Evolutionary conservation across 2,888 invertebrate species (phyloP).

Genomic region (Heliconius ismenius): DNA sequence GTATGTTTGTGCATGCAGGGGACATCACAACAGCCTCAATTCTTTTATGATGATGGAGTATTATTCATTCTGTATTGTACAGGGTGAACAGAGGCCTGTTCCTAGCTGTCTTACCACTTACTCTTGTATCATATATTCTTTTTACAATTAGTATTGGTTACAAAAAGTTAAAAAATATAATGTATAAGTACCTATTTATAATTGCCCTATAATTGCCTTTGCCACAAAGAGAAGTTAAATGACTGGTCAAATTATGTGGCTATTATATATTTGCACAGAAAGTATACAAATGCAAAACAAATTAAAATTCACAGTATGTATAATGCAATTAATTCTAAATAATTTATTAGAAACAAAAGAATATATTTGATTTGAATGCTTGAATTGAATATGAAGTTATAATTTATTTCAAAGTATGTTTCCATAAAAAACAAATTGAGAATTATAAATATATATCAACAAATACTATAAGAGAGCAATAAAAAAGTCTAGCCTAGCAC

Average conservation of each 20-base stretch:
- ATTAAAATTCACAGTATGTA: constrained; percentile 1
- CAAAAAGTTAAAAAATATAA: neutral
- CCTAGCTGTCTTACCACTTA: too few relatives aligned
- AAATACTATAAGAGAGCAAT: too few relatives aligned
- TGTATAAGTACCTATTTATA: neutral
- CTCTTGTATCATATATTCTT: neutral
- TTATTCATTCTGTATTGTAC: too few relatives aligned
- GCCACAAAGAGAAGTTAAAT: neutral
- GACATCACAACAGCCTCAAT: too few relatives aligned
- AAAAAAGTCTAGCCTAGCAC: too few relatives aligned
- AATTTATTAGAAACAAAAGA: neutral
- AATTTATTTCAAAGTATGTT: too few relatives aligned
- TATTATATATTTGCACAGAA: neutral
- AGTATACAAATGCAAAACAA: neutral
- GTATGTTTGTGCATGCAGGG: too few relatives aligned
- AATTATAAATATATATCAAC: too few relatives aligned
- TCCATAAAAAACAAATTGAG: too few relatives aligned
- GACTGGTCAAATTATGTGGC: neutral
- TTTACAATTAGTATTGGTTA: neutral
- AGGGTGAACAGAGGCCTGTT: too few relatives aligned
- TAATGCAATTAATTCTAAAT: neutral
- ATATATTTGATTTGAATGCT: neutral
- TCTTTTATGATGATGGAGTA: too few relatives aligned
- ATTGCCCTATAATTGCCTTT: neutral
- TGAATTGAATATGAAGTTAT: neutral